Conservation (phyloP, 2,888 invertebrate species). For the Rhagonycha fulva region DNA sequence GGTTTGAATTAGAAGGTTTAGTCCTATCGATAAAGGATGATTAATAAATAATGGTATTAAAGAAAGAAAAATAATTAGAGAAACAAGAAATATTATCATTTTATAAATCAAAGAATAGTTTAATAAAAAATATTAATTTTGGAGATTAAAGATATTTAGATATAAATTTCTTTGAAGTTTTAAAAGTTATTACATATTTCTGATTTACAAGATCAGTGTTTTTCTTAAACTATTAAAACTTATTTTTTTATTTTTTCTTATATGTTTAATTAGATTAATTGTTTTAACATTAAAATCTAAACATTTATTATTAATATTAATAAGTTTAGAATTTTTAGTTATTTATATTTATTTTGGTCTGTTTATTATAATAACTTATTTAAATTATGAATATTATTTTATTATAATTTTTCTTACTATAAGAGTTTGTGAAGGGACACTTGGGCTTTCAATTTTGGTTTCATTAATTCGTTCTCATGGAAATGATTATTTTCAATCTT, state of each 20-base stretch:
- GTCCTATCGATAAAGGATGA: slow-evolving; percentile 61
- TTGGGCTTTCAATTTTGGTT: slow-evolving; percentile 64
- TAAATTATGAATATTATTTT: slow-evolving; percentile 39
- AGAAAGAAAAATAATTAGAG: slow-evolving; percentile 49
- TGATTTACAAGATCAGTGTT: slow-evolving; percentile 73
- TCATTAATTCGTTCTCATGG: slow-evolving; percentile 64
- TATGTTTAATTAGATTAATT: slow-evolving; percentile 59
- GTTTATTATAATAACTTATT: slow-evolving; percentile 56
- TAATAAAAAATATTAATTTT: slow-evolving; percentile 70
- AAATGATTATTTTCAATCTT: slow-evolving; percentile 64
- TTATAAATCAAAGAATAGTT: slow-evolving; percentile 63
- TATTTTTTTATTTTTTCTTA: slow-evolving; percentile 58
- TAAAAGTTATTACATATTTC: slow-evolving; percentile 62
- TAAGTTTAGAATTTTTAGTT: slow-evolving; percentile 66
- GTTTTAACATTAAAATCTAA: slow-evolving; percentile 62
- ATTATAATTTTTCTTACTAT: slow-evolving; percentile 61
- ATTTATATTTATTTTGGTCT: slow-evolving; percentile 60
- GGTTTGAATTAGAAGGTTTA: slow-evolving; percentile 61
- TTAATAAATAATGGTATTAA: slow-evolving; percentile 54
- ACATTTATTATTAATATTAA: slow-evolving; percentile 63
- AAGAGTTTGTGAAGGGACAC: slow-evolving; percentile 67
- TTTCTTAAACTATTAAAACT: slow-evolving; percentile 69
- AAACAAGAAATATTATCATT: slow-evolving; percentile 40
- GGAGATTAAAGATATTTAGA: slow-evolving; percentile 60
- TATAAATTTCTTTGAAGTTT: slow-evolving; percentile 66